phyloP scores from a whole-genome alignment of 2,888 invertebrate genomes.

The Eupithecia exiguata region DNA sequence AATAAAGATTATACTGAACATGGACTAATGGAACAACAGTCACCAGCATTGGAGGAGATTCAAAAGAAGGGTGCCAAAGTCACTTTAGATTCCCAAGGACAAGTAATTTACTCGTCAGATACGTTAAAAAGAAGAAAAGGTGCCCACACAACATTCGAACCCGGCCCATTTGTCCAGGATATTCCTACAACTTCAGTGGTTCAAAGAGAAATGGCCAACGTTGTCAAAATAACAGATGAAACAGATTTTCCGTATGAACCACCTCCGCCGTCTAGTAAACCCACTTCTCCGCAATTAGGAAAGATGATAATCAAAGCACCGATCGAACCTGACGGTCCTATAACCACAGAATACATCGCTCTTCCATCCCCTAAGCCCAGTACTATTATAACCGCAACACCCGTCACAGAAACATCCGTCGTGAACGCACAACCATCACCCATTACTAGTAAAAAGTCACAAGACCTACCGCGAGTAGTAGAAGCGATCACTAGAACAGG shows the following conservation, averaged over 20 bases:
- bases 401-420: slow-evolving; percentile 67
- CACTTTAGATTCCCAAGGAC: slow-evolving; percentile 92
- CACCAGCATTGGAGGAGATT: slow-evolving; percentile 69
- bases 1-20: slow-evolving; percentile 76
- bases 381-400: slow-evolving; percentile 85
- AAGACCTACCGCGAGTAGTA: slow-evolving; percentile 73
- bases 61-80: slow-evolving; percentile 89
- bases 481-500: slow-evolving; percentile 82
- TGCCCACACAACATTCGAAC: slow-evolving; percentile 93
- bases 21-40: slow-evolving; percentile 63
- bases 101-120: slow-evolving; percentile 94
- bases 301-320: slow-evolving; percentile 86
- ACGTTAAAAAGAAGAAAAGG: slow-evolving; percentile 91
- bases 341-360: slow-evolving; percentile 83
- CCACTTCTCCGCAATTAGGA: slow-evolving; percentile 86
- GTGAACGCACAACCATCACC: slow-evolving; percentile 56
- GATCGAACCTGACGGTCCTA: slow-evolving; percentile 69
- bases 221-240: slow-evolving; percentile 73
- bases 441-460: slow-evolving; percentile 61
- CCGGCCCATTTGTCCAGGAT: slow-evolving; percentile 92
- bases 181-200: slow-evolving; percentile 73
- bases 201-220: slow-evolving; percentile 71
- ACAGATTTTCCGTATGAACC: slow-evolving; percentile 77
- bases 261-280: slow-evolving; percentile 72
- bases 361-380: slow-evolving; percentile 83